Percentiles rank a stretch among this genome's conserved stretches.
phyloP scores from a whole-genome alignment of 2,113 vertebrate genomes.

The Myanophis thanlyinensis region DNA sequence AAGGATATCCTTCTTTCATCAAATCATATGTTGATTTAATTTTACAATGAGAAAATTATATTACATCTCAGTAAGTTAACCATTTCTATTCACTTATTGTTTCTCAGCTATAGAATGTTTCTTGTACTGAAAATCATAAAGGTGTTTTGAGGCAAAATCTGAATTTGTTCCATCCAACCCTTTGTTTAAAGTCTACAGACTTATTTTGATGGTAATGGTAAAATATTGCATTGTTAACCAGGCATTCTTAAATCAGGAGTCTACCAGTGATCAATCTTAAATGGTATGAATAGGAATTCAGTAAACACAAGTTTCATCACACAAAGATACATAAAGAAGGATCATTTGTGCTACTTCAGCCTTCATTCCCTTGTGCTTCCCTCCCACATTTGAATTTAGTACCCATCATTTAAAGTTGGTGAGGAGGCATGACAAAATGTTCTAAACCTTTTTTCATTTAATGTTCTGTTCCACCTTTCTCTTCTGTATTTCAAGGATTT shows the following conservation, averaged over 20 bases:
- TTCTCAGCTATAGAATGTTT: not conserved
- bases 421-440: not conserved
- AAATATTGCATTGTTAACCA: not conserved
- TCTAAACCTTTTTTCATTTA: not conserved
- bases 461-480: not conserved
- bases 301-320: not conserved
- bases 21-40: not conserved
- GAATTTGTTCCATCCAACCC: not conserved
- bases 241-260: not conserved
- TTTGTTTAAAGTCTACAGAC: not conserved
- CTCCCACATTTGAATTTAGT: not conserved
- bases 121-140: not conserved
- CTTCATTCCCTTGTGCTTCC: not conserved
- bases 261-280: not conserved
- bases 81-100: not conserved
- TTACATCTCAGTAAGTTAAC: not conserved
- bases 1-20: not conserved
- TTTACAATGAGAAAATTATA: not conserved
- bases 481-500: not conserved
- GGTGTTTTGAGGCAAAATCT: not conserved
- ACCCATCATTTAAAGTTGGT: not conserved
- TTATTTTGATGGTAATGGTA: not conserved
- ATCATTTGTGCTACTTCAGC: not conserved
- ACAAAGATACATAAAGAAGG: not conserved
- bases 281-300: not conserved